Base-by-base conservation (phyloP, 1,140 invertebrate species). In the Drosophila serrata region DNA sequence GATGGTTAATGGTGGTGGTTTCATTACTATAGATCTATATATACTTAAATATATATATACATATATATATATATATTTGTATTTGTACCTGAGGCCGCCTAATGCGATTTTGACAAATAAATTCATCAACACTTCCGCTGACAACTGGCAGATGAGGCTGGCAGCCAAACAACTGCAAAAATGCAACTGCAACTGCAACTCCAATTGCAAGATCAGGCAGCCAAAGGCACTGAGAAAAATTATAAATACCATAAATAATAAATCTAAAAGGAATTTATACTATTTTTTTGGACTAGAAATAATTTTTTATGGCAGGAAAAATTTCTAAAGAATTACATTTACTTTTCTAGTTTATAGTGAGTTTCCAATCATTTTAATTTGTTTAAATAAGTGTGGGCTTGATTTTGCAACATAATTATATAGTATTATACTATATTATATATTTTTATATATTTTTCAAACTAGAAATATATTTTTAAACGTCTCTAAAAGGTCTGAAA, bases 51-150 rank as follows among this genome's bases (percentile, higher is more conserved):
- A n/a, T 15, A 13, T 9, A 13, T 22, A 33, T 31, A 33, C n/a
- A n/a, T 19, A 19, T 19, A 19, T 51, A 19, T n/a, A 53, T 22
- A n/a, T 15, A 13, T 9, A 13, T 22, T 19, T 31, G 19, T 35
- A 22, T 35, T 15, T 12, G 8, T 35, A 53, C 31, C 49, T 80
- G 60, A 60, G 64, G 68, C 60, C 77, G 65, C 69, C 69, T 84
- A 82, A 80, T 88, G 79, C 81, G 73, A 87, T 82, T 90, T 90
- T 81, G 81, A 90, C 85, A 90, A 90, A 90, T 90, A 84, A 90
- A 90, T 90, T 90, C 81, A 90, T 90, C 85, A 90, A 90, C 85
- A 90, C 85, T 79, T 85, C 63, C 75, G 85, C 68, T 90, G 86
- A 90, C 85, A 85, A 85, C 72, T 70, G 75, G 75, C 75, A 78